A percentile compares a stretch with the other conserved stretches of the same genome.
Conservation (phyloP, 64 coral and sea anemone species). For the Montipora capricornis region DNA sequence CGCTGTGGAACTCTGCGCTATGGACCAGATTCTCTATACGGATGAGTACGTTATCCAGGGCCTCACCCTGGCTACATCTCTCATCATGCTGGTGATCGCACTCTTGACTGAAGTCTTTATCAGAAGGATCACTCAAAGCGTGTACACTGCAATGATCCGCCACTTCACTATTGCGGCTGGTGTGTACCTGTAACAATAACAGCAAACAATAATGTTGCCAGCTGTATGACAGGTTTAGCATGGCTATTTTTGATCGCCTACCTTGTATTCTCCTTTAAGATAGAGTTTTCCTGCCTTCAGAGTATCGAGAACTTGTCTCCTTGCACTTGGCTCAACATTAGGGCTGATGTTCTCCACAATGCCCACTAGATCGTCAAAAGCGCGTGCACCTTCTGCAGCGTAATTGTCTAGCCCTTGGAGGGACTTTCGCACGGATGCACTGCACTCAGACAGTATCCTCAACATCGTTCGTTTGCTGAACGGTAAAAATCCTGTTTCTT, state of each 20-base stretch:
- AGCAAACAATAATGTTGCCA: neutral
- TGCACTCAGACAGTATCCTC: constrained; percentile 54
- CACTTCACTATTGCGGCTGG: neutral
- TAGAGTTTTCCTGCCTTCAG: no score
- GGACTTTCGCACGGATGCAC: no score
- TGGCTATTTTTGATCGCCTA: no score
- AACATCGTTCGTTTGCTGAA: constrained; percentile 46
- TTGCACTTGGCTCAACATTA: no score
- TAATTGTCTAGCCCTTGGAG: no score
- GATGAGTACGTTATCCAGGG: no score
- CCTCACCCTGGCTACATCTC: no score
- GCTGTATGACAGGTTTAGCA: no score
- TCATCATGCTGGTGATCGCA: neutral
- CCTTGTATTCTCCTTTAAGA: no score
- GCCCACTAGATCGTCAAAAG: neutral
- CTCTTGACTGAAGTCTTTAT: neutral
- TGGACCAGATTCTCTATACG: no score
- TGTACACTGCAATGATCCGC: neutral
- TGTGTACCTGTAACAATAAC: constrained; percentile 13
- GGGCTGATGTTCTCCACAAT: neutral
- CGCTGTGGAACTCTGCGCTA: no score
- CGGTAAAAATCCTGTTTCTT: constrained; percentile 31
- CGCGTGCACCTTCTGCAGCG: neutral
- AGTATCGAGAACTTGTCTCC: no score
- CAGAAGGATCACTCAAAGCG: neutral